Base-by-base conservation (phyloP, 2,797 vertebrate genomes). In the Crenuchus spilurus region DNA sequence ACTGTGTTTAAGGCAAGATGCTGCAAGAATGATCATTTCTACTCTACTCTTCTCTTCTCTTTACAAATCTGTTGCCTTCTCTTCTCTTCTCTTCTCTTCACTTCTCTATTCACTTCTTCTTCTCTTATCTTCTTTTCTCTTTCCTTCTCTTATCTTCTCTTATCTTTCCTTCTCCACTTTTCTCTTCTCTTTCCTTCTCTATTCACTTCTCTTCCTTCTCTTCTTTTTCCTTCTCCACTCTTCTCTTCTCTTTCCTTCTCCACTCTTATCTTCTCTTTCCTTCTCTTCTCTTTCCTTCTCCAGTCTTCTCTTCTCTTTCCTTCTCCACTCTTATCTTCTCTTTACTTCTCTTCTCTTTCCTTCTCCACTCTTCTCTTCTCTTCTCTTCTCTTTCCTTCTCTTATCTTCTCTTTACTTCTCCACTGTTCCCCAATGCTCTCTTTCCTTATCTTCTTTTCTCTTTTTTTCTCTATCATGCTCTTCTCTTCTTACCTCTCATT, bases 1-100 rank as follows among this genome's bases (percentile, higher is more conserved):
- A n/a, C n/a, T n/a, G n/a, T n/a, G n/a, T n/a, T n/a, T n/a, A n/a
- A n/a, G n/a, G n/a, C n/a, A n/a, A n/a, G n/a, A n/a, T n/a, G n/a
- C n/a, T n/a, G n/a, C n/a, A n/a, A n/a, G n/a, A n/a, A n/a, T n/a
- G n/a, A n/a, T n/a, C n/a, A n/a, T 70, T 76, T 84, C 82, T 83
- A 4, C 72, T 81, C 81, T 57, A 66, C 68, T 60, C 79, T 58
- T 73, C 81, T 69, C 72, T 65, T 52, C 75, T 64, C 51, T 5
- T 62, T 74, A 70, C 62, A 54, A 75, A 73, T 69, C 69, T 18
- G n/a, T n/a, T n/a, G n/a, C n/a, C 39, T 22, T 18, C 26, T 31
- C 51, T 55, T 31, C 52, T 18, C 14, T 55, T 55, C 28, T 30
- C 52, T 55, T 31, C 3, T n/a, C 26, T 31, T 37, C 3, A 6